Conservation (phyloP, 2,888 invertebrate genomes). For the Dryococelus australis region DNA sequence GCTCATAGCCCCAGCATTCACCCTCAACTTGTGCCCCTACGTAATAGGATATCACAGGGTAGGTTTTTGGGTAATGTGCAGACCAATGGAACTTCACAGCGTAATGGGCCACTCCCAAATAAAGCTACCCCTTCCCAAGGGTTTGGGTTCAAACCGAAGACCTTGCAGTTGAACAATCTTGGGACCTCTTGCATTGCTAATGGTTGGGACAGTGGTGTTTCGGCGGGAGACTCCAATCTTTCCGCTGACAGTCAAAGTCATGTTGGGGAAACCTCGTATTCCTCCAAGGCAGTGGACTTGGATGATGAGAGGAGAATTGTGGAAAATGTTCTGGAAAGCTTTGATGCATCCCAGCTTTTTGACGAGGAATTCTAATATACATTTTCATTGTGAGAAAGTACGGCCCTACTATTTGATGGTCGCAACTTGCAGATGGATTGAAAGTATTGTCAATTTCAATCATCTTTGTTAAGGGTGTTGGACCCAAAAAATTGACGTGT, state of each 20-base stretch:
- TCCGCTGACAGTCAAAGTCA: no score
- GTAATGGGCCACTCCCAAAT: background rate
- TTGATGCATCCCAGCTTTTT: background rate
- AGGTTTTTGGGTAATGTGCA: background rate
- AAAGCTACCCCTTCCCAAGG: background rate
- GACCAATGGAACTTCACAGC: background rate
- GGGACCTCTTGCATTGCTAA: background rate
- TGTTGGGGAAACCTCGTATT: background rate
- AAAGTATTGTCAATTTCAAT: no score
- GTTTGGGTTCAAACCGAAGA: constrained; percentile 11
- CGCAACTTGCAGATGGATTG: no score
- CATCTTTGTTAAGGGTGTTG: no score
- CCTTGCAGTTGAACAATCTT: background rate
- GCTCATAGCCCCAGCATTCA: background rate
- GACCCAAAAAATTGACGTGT: no score
- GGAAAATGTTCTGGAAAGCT: background rate
- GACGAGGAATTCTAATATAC: background rate
- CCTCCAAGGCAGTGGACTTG: background rate
- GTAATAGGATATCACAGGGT: background rate
- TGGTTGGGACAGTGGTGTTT: background rate
- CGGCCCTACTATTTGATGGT: no score
- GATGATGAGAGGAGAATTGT: background rate
- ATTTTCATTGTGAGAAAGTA: no score
- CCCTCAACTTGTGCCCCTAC: background rate
- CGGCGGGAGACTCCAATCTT: no score